Base-by-base conservation (phyloP, 2,797 vertebrate species). In the Momotus momota region DNA sequence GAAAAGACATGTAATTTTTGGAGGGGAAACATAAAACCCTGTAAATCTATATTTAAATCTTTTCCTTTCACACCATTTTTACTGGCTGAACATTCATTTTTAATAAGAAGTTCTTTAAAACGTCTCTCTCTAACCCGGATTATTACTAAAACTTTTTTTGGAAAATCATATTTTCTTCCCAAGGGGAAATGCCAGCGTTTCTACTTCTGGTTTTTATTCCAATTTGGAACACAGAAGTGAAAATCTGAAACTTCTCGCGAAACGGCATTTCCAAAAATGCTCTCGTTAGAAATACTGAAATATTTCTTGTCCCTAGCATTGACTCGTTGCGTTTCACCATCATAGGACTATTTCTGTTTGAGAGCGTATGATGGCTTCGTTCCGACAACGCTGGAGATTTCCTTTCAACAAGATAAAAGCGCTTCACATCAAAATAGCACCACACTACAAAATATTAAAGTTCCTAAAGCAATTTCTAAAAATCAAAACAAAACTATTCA, bases 11-110 rank as follows among this genome's bases (percentile, higher is more conserved):
- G 23, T 66, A 64, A 66, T 77, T 81, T 79, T 74, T 1, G 67
- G 81, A 82, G 58, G 62, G 94, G 94, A 88, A 88, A 82, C 57
- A 81, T 81, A 48, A 81, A 73, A 90, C 21, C 1, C 52, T 81
- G 83, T 45, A 91, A 95, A 93, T 88, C 80, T 81, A 6, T n/a
- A 27, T 84, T 86, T 86, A 77, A 88, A 66, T 83, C 90, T 41
- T 5, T 52, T 82, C 80, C 57, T 88, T 78, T 92, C 75, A 67
- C 80, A 73, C 83, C 87, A 40, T 66, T 87, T 85, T 74, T 88
- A 62, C 62, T 82, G 87, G 52, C 80, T 82, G 45, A 74, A 54
- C 62, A 82, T 62, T 35, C n/a, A 27, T 52, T 82, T 81, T 67
- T 71, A 94, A 90, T 66, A 86, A 67, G 58, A 8, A 45, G 45